A percentile compares a stretch with the other conserved stretches of the same genome.
Evolutionary conservation across 1,140 invertebrate genomes (phyloP).

Genomic region (Cydia pomonella): DNA sequence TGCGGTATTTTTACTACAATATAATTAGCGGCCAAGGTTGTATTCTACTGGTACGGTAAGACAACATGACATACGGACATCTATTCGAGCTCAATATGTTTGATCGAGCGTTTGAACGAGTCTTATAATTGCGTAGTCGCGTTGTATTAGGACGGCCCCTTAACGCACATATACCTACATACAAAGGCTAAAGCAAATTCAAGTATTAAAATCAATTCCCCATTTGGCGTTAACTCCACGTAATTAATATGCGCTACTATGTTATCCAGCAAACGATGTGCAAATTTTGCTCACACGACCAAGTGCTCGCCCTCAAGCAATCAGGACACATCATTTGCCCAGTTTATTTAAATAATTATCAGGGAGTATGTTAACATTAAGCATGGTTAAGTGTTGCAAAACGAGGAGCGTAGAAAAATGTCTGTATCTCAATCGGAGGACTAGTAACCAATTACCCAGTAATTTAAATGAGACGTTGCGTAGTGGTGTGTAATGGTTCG

Average conservation of each 20-base stretch:
- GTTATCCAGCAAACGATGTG: slow-evolving; percentile 9
- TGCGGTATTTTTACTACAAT: not conserved
- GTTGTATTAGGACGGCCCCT: no score
- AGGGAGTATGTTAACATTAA: slow-evolving; percentile 24
- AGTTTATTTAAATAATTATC: slow-evolving; percentile 55
- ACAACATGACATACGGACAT: no score
- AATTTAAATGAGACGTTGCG: slow-evolving; percentile 15
- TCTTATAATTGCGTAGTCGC: no score
- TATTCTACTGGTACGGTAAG: not conserved
- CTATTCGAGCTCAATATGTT: no score
- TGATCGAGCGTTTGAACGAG: no score
- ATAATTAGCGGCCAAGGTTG: not conserved
- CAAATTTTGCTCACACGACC: slow-evolving; percentile 28
- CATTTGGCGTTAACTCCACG: no score
- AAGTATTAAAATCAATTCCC: no score
- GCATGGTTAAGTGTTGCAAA: slow-evolving; percentile 29
- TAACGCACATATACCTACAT: not conserved
- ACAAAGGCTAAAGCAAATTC: slow-evolving; percentile 15
- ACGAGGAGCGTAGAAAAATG: slow-evolving; percentile 23
- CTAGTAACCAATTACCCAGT: slow-evolving; percentile 66
- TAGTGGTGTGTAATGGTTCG: not conserved
- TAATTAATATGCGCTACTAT: slow-evolving; percentile 19
- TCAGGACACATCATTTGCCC: slow-evolving; percentile 36
- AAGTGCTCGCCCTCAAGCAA: slow-evolving; percentile 23
- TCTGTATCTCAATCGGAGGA: slow-evolving; percentile 55